Conservation (phyloP, 1,140 invertebrate species). For the Spodoptera litura region DNA sequence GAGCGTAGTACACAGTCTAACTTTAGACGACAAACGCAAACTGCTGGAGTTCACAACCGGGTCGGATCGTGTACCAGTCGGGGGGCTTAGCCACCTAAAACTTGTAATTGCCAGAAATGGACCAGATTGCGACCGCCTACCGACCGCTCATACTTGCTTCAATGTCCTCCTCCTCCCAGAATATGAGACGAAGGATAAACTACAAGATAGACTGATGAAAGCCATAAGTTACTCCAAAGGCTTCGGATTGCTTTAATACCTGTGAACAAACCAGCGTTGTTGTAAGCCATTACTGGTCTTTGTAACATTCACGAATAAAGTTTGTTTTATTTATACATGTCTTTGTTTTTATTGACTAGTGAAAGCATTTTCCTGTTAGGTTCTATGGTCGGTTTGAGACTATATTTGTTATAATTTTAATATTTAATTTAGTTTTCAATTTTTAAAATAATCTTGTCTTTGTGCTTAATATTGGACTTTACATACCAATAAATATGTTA, state of each 20-base stretch:
- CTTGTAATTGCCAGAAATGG: constrained; percentile 93
- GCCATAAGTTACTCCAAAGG: constrained; percentile 96
- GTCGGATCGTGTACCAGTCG: constrained; percentile 97
- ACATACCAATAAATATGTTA: no score
- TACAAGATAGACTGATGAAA: constrained; percentile 94
- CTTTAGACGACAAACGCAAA: constrained; percentile 94
- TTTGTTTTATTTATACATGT: constrained; percentile 78
- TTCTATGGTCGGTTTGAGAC: neutral
- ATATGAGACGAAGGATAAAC: constrained; percentile 93
- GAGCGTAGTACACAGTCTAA: constrained; percentile 96
- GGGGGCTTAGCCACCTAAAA: constrained; percentile 95
- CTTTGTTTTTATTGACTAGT: constrained; percentile 48
- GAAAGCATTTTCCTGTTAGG: neutral
- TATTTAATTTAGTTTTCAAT: no score
- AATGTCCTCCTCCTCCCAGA: constrained; percentile 97
- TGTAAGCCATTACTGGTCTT: constrained; percentile 58
- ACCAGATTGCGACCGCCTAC: constrained; percentile 92
- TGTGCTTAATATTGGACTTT: no score
- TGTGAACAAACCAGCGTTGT: constrained; percentile 52
- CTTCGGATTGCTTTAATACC: constrained; percentile 93
- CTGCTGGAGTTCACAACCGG: constrained; percentile 97
- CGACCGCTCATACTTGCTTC: constrained; percentile 97
- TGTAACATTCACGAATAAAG: constrained; percentile 73
- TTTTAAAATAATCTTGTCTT: no score
- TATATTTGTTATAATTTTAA: no score